A percentile compares a stretch with the other conserved stretches of the same genome.
Evolutionary conservation across 2,113 vertebrate genomes (phyloP).

Genomic region (Microcebus tavaratra): DNA sequence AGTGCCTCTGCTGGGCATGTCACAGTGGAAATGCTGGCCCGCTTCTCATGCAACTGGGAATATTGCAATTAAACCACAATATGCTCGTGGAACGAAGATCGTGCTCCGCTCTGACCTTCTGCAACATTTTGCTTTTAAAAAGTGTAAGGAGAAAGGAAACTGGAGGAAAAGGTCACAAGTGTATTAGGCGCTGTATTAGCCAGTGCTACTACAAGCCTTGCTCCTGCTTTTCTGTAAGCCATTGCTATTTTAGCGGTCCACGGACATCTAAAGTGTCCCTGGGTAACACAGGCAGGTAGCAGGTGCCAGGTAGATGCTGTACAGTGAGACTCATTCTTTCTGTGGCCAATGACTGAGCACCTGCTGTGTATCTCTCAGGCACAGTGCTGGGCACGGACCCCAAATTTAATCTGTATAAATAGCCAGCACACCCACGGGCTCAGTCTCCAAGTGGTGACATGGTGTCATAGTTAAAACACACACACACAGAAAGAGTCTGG

Average conservation of each 20-base stretch:
- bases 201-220: not conserved
- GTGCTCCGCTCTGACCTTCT: not conserved
- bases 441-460: not conserved
- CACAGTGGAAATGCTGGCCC: not conserved
- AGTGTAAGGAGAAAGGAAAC: not conserved
- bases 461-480: not conserved
- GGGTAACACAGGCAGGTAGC: not conserved
- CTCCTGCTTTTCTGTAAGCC: not conserved
- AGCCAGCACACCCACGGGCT: not conserved
- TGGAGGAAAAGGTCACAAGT: conserved; percentile 2
- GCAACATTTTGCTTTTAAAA: not conserved
- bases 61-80: conserved; percentile 5
- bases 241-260: not conserved
- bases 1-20: not conserved
- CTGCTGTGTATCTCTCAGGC: not conserved
- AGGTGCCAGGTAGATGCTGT: not conserved
- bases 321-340: not conserved
- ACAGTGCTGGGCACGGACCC: not conserved
- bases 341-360: not conserved
- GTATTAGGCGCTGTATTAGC: not conserved
- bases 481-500: not conserved
- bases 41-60: not conserved
- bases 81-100: not conserved
- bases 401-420: not conserved
- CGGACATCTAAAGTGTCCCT: not conserved